Conservation (phyloP, 2,888 invertebrate species). For the Drosophila pseudotalamancana region DNA sequence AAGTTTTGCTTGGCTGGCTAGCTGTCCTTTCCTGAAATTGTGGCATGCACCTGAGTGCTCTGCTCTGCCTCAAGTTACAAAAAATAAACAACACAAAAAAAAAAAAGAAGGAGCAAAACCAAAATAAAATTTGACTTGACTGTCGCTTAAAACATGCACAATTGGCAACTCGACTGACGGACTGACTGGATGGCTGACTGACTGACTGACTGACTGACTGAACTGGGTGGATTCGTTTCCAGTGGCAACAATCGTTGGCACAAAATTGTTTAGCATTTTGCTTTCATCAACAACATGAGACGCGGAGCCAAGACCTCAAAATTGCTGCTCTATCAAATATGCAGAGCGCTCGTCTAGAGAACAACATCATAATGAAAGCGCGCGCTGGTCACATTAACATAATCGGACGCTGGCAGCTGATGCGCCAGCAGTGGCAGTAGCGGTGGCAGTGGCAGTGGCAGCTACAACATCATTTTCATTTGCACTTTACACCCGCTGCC, state of each 20-base stretch:
- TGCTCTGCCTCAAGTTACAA: slow-evolving; percentile 11
- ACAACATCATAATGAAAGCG: slow-evolving; percentile 73
- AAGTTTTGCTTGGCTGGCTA: slow-evolving; percentile 2
- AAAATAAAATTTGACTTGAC: slow-evolving; percentile 16
- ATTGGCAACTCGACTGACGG: slow-evolving; percentile 20
- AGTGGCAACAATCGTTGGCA: slow-evolving; percentile 45
- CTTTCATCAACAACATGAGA: slow-evolving; percentile 32
- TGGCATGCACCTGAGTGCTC: background rate
- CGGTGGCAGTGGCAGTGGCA: slow-evolving; percentile 20
- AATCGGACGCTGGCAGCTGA: slow-evolving; percentile 62
- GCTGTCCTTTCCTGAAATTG: background rate
- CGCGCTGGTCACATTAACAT: slow-evolving; percentile 72
- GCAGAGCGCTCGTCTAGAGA: slow-evolving; percentile 69
- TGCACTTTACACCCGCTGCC: slow-evolving; percentile 49
- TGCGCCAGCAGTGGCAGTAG: slow-evolving; percentile 23
- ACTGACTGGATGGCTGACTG: too few relatives aligned
- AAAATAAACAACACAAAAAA: slow-evolving; percentile 7
- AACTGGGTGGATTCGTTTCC: slow-evolving; percentile 21
- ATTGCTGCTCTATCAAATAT: slow-evolving; percentile 58
- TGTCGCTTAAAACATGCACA: slow-evolving; percentile 17
- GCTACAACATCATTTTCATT: slow-evolving; percentile 69
- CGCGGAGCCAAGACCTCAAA: slow-evolving; percentile 22
- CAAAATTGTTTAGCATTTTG: slow-evolving; percentile 55
- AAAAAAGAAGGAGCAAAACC: too few relatives aligned
- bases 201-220: slow-evolving; percentile 5